Conservation (phyloP, 2,888 invertebrate species). For the Coelogynopora nodosa region DNA sequence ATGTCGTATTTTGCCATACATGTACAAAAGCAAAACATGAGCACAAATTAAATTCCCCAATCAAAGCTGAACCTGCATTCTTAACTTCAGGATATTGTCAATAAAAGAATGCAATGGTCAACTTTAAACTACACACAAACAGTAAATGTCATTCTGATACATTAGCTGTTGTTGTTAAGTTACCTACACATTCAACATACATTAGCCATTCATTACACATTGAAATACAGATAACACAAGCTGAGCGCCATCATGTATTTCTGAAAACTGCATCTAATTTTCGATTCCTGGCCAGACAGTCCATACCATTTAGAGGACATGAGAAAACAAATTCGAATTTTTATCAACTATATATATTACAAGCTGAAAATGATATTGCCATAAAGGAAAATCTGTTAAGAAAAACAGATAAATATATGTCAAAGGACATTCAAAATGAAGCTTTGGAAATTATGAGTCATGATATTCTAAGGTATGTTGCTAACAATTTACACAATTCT, state of each 20-base stretch:
- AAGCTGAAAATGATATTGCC: conserved; percentile 24
- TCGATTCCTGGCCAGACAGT: conserved; percentile 28
- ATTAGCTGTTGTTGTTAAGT: conserved; percentile 28
- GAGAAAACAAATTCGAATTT: conserved; percentile 1
- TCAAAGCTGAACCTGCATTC: conserved; percentile 27
- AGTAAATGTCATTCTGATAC: conserved; percentile 12
- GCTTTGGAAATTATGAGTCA: conserved; percentile 26
- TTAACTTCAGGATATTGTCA: conserved; percentile 25
- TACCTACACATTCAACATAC: conserved; percentile 24
- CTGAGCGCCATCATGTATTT: conserved; percentile 28
- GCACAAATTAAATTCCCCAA: neutral
- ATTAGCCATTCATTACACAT: conserved; percentile 1
- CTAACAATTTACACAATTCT: conserved; percentile 27
- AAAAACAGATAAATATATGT: conserved; percentile 27
- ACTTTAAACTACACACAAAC: conserved; percentile 4
- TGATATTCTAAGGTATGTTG: conserved; percentile 23
- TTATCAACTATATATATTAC: conserved; percentile 20
- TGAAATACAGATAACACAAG: conserved; percentile 25
- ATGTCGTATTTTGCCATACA: neutral
- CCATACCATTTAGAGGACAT: conserved; percentile 21
- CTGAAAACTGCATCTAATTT: conserved; percentile 31
- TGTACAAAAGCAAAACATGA: conserved; percentile 18
- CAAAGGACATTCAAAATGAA: conserved; percentile 22
- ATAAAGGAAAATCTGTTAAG: conserved; percentile 25
- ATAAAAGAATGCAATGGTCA: neutral